Conservation (phyloP, 2,888 invertebrate genomes). For the Charanyca ferruginea region DNA sequence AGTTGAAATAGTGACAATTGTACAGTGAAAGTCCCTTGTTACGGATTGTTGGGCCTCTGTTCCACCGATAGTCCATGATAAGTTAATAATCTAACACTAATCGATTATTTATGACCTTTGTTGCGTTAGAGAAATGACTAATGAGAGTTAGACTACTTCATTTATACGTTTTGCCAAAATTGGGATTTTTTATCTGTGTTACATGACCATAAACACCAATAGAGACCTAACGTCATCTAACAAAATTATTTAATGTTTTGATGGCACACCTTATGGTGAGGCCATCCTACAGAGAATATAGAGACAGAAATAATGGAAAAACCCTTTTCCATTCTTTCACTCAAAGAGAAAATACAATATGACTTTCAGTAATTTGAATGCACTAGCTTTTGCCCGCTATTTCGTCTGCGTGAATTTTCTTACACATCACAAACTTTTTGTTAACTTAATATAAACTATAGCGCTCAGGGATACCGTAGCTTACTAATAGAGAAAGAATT, state of each 20-base stretch:
- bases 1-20: conserved; percentile 10
- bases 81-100: conserved; percentile 42
- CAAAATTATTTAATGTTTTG: not conserved
- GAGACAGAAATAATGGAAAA: too few species aligned
- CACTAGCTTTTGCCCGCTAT: too few species aligned
- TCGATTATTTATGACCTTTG: conserved; percentile 25
- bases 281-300: conserved; percentile 1
- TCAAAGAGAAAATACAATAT: too few species aligned
- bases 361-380: too few species aligned
- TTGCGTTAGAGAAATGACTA: not conserved
- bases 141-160: not conserved
- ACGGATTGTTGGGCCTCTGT: conserved; percentile 16
- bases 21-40: conserved; percentile 41
- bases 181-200: not conserved
- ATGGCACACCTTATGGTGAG: not conserved
- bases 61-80: conserved; percentile 13
- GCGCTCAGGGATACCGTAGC: too few species aligned
- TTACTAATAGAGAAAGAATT: too few species aligned
- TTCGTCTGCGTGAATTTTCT: too few species aligned
- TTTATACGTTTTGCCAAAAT: not conserved
- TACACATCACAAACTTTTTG: too few species aligned
- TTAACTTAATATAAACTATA: too few species aligned
- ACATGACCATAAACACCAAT: not conserved
- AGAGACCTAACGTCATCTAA: not conserved
- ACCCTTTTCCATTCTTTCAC: too few species aligned